Conservation (phyloP, 2,797 vertebrate species). For the Pangasius macronema region DNA sequence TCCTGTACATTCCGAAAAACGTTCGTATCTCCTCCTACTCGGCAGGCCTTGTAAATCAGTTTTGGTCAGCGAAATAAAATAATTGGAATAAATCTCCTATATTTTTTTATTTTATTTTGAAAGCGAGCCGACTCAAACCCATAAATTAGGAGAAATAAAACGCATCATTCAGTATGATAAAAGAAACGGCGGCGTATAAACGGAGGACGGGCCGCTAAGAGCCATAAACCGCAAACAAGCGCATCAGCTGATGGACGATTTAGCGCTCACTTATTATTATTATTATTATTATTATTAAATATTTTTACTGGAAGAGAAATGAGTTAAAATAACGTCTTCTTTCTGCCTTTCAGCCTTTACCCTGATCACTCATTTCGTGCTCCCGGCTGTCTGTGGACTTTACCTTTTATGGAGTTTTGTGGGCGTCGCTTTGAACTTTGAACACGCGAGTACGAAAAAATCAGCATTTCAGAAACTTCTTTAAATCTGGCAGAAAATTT, state of each 20-base stretch:
- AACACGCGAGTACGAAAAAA: neutral
- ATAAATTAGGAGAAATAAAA: too few relatives aligned
- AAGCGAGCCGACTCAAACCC: too few relatives aligned
- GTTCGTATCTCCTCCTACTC: neutral
- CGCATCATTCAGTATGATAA: too few relatives aligned
- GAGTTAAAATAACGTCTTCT: neutral
- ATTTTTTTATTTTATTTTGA: too few relatives aligned
- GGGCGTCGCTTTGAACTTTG: neutral
- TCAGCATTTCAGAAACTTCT: neutral
- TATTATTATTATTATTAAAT: neutral
- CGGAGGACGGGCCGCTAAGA: neutral
- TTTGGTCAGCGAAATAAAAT: too few relatives aligned
- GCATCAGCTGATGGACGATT: neutral
- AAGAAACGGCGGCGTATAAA: neutral
- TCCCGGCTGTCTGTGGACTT: neutral
- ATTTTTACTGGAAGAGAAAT: neutral
- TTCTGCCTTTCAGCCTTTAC: neutral
- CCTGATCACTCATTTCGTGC: neutral
- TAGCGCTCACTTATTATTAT: neutral
- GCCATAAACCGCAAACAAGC: neutral
- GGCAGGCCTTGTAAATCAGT: too few relatives aligned
- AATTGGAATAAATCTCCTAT: too few relatives aligned
- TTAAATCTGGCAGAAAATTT: neutral
- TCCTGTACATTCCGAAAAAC: neutral
- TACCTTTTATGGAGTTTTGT: conserved; percentile 4